Percentiles rank a stretch among this genome's conserved stretches.
phyloP scores from a whole-genome alignment of 2,797 vertebrate genomes.

The Fundulus diaphanus region DNA sequence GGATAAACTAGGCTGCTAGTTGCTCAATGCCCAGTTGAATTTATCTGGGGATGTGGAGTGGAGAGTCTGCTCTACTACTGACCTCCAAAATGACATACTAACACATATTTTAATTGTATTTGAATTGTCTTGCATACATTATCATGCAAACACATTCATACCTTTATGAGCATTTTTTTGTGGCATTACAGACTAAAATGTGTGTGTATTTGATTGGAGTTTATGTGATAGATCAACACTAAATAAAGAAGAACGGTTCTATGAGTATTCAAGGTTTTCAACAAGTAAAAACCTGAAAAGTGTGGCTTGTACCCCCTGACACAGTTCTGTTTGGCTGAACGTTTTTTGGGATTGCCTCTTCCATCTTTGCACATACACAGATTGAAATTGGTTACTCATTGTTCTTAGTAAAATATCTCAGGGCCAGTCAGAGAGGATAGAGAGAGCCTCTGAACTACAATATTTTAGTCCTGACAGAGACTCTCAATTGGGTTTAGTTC shows the following conservation, averaged over 20 bases:
- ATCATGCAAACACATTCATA: background rate
- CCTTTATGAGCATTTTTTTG: background rate
- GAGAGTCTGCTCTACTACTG: constrained; percentile 7
- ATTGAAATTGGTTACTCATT: background rate
- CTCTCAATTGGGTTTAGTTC: no score
- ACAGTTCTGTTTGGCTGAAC: no score
- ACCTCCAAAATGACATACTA: constrained; percentile 3
- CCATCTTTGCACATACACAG: no score
- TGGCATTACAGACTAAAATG: background rate
- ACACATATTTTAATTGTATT: constrained; percentile 11
- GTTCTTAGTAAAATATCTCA: background rate
- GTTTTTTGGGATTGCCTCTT: no score
- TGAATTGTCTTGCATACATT: constrained; percentile 6
- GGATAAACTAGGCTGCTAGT: constrained; percentile 21
- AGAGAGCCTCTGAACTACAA: no score
- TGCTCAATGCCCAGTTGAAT: constrained; percentile 20
- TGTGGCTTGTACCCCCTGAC: background rate
- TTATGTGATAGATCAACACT: background rate
- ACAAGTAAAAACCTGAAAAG: background rate
- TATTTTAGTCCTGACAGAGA: no score
- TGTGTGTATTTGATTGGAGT: background rate
- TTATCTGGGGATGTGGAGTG: constrained; percentile 8
- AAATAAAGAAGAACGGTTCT: background rate
- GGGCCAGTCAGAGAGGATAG: no score
- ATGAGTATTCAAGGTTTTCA: background rate